Percentiles rank a stretch among this genome's conserved stretches.
Evolutionary conservation across 2,113 vertebrate species (phyloP).

Genomic region (Podarcis raffonei): DNA sequence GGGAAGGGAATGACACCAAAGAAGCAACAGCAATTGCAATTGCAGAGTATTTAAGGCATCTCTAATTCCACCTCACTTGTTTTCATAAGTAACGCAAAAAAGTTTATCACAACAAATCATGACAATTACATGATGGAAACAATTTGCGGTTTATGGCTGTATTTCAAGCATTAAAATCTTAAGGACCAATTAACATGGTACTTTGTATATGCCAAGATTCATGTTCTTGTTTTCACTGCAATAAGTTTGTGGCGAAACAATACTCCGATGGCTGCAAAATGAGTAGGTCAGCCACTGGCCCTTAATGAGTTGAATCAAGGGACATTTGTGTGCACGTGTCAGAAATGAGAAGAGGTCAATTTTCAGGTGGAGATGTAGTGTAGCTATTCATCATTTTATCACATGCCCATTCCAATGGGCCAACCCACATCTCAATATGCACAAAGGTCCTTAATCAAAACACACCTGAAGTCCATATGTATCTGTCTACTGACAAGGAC

Average conservation of each 20-base stretch:
- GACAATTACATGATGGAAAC: not conserved
- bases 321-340: not conserved
- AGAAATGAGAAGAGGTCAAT: not conserved
- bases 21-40: not conserved
- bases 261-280: no score
- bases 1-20: not conserved
- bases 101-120: not conserved
- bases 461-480: not conserved
- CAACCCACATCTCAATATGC: not conserved
- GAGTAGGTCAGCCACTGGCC: not conserved
- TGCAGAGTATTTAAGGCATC: not conserved
- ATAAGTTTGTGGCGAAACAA: not conserved
- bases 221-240: not conserved
- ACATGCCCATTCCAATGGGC: not conserved
- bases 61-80: not conserved
- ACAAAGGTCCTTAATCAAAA: not conserved
- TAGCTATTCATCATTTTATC: not conserved
- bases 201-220: not conserved
- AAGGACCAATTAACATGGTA: not conserved
- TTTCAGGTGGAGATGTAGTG: not conserved
- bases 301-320: not conserved
- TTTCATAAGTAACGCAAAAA: not conserved
- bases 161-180: not conserved
- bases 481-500: not conserved
- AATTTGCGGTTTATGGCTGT: not conserved